phyloP scores from a whole-genome alignment of 2,888 invertebrate species.

The Miltochrista miniata region DNA sequence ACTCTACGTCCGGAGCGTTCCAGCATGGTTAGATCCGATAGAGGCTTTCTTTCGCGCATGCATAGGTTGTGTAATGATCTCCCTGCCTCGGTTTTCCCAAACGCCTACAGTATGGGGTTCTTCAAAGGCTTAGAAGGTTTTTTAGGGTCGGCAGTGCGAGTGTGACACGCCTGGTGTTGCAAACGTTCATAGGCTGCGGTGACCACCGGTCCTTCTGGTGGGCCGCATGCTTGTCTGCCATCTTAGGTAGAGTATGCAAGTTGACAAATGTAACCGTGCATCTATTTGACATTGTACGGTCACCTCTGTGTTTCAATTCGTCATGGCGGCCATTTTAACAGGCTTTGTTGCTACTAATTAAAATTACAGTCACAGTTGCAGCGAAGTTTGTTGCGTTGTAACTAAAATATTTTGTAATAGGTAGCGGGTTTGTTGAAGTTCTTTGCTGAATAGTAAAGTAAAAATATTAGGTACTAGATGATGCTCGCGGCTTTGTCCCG shows the following conservation, averaged over 20 bases:
- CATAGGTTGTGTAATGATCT: too few species aligned
- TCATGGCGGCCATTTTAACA: slow-evolving; percentile 25
- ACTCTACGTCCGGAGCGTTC: too few species aligned
- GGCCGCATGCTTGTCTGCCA: too few species aligned
- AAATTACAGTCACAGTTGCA: slow-evolving; percentile 29
- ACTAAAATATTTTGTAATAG: slow-evolving; percentile 27
- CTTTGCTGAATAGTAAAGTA: not conserved
- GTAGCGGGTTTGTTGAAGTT: slow-evolving; percentile 19
- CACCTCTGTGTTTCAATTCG: slow-evolving; percentile 26
- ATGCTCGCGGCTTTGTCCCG: not conserved
- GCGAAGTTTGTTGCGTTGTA: slow-evolving; percentile 27
- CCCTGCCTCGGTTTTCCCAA: too few species aligned
- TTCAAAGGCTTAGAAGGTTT: too few species aligned
- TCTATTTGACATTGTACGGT: slow-evolving; percentile 13
- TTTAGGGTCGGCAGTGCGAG: too few species aligned
- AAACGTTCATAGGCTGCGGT: too few species aligned
- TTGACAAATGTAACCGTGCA: not conserved
- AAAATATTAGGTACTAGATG: not conserved
- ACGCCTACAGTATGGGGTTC: too few species aligned
- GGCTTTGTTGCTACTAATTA: slow-evolving; percentile 30
- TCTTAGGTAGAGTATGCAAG: not conserved
- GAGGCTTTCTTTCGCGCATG: too few species aligned
- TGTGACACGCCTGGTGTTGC: too few species aligned
- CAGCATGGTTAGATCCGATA: too few species aligned
- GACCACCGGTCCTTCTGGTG: too few species aligned